Conservation (phyloP, 2,888 invertebrate genomes). For the Apodemia zela region DNA sequence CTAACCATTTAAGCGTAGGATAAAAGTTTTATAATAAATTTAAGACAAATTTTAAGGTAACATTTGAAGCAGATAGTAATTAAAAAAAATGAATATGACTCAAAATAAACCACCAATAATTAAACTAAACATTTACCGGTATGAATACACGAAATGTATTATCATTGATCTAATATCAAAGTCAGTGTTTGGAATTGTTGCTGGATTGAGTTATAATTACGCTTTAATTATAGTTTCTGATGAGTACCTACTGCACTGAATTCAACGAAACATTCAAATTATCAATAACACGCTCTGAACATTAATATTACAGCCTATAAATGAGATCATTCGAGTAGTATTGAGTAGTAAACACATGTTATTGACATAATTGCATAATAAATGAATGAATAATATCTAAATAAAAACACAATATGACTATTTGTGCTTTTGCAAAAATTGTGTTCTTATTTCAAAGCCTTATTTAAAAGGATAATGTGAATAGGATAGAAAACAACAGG, state of each 20-base stretch:
- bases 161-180: background rate
- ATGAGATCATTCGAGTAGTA: background rate
- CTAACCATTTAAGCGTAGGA: too few species aligned
- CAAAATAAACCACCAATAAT: too few species aligned
- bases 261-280: conserved; percentile 4
- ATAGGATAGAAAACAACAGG: too few species aligned
- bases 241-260: background rate
- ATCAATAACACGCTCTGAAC: conserved; percentile 3
- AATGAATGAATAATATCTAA: background rate
- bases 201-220: conserved; percentile 1
- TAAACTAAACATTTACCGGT: too few species aligned
- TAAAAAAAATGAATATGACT: too few species aligned
- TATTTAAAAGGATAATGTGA: too few species aligned
- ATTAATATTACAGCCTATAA: background rate
- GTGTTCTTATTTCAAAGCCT: too few species aligned
- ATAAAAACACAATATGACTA: too few species aligned
- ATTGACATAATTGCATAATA: background rate
- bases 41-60: too few species aligned
- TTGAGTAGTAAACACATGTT: conserved; percentile 5
- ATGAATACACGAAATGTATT: background rate
- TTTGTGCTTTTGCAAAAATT: too few species aligned
- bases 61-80: too few species aligned
- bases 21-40: too few species aligned
- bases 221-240: background rate
- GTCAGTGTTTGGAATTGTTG: background rate